phyloP scores from a whole-genome alignment of 2,888 invertebrate species.

The Diaphora mendica region DNA sequence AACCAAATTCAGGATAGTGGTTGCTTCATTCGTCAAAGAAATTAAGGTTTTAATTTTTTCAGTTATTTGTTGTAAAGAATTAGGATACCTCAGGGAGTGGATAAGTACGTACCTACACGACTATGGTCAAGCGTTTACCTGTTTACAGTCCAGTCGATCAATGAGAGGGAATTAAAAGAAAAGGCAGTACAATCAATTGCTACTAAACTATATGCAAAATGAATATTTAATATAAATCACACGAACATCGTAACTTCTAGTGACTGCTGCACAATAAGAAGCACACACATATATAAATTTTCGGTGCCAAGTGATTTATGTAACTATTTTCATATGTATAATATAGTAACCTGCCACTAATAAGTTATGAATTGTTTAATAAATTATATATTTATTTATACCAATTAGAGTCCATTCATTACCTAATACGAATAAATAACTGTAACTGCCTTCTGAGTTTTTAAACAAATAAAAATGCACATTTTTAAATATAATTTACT shows the following conservation, averaged over 20 bases:
- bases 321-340: not conserved
- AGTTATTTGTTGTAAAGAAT: not conserved
- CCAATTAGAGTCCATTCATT: not conserved
- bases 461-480: not conserved
- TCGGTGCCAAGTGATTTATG: not conserved
- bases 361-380: not conserved
- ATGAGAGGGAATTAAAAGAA: not conserved
- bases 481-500: not conserved
- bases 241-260: not conserved
- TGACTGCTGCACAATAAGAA: not conserved
- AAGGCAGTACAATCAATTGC: no score
- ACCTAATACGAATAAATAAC: not conserved
- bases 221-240: not conserved
- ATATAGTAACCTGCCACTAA: not conserved
- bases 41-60: not conserved
- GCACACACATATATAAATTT: not conserved
- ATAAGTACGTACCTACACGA: no score
- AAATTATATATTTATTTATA: conserved; percentile 1
- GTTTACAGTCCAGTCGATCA: no score
- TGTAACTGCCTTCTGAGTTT: not conserved
- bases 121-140: no score
- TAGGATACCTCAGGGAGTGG: not conserved
- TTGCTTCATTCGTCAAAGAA: not conserved
- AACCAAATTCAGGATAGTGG: not conserved
- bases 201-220: not conserved